These are phyloP conservation scores for Thalassarche chlororhynchos DNA, from an alignment of 2,113 vertebrate species.

Conservation along the genomic window DNA sequence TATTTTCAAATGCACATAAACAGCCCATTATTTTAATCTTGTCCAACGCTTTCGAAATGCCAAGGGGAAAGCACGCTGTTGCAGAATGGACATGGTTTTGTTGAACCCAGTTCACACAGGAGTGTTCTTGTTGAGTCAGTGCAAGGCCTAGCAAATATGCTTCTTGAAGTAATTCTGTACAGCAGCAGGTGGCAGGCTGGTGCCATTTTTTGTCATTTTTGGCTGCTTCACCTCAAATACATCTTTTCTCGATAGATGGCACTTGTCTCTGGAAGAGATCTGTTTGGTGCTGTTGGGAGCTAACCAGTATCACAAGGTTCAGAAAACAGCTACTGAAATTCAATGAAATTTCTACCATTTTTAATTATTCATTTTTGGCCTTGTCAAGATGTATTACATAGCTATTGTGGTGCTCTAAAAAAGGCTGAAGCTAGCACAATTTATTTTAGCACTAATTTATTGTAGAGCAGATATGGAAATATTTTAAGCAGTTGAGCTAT, in stretches of 20 bases:
- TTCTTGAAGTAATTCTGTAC: background rate
- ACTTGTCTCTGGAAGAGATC: background rate
- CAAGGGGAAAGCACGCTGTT: background rate
- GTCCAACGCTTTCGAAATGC: background rate
- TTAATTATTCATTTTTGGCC: background rate
- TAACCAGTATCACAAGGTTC: background rate
- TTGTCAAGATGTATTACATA: background rate
- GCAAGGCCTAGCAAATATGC: background rate
- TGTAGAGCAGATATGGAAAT: background rate
- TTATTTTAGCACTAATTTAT: background rate
- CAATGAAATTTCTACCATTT: background rate
- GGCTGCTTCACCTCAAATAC: background rate
- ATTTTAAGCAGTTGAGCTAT: background rate
- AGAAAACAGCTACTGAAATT: background rate
- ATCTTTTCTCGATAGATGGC: background rate
- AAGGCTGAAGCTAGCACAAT: background rate
- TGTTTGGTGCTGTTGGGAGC: background rate
- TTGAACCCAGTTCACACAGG: background rate
- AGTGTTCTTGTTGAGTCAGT: background rate
- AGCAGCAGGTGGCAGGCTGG: conserved; percentile 67
- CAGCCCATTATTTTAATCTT: background rate
- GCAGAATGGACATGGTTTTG: background rate
- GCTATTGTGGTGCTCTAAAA: background rate
- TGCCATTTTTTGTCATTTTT: background rate
- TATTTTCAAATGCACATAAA: background rate